Evolutionary conservation across 2,888 invertebrate genomes (phyloP).

Genomic region (Drosophila mayaguana): DNA sequence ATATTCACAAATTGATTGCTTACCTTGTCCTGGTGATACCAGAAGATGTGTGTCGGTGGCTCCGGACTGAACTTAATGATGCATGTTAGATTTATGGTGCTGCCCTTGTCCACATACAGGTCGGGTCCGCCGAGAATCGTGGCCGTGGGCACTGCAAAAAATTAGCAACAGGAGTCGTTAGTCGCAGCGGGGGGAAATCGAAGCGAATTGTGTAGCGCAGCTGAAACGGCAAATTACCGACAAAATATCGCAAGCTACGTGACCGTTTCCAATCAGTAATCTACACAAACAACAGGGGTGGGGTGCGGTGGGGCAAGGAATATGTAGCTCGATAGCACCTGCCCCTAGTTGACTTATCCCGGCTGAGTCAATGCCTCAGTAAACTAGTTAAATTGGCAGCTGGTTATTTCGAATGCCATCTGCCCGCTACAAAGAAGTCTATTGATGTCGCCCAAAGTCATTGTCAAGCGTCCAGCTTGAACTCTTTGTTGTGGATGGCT

Average conservation of each 20-base stretch:
- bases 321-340: conserved; percentile 22
- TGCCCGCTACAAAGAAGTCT: conserved; percentile 4
- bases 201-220: background rate
- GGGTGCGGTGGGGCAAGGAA: background rate
- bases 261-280: conserved; percentile 30
- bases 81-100: conserved; percentile 93
- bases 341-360: conserved; percentile 20
- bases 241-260: conserved; percentile 35
- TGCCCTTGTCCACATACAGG: conserved; percentile 92
- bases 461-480: background rate
- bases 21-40: conserved; percentile 98
- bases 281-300: conserved; percentile 8
- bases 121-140: conserved; percentile 93
- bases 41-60: conserved; percentile 96
- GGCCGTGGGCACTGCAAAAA: conserved; percentile 90
- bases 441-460: conserved; percentile 4
- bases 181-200: background rate
- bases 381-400: conserved; percentile 19
- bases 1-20: conserved; percentile 84
- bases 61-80: conserved; percentile 92
- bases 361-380: conserved; percentile 7
- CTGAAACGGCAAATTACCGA: conserved; percentile 34
- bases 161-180: conserved; percentile 21
- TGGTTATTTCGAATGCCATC: conserved; percentile 9
- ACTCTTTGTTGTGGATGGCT: conserved; percentile 27